These are phyloP conservation scores for Tringa solitaria DNA, from an alignment of 2,113 vertebrate genomes.

Conservation along the genomic window DNA sequence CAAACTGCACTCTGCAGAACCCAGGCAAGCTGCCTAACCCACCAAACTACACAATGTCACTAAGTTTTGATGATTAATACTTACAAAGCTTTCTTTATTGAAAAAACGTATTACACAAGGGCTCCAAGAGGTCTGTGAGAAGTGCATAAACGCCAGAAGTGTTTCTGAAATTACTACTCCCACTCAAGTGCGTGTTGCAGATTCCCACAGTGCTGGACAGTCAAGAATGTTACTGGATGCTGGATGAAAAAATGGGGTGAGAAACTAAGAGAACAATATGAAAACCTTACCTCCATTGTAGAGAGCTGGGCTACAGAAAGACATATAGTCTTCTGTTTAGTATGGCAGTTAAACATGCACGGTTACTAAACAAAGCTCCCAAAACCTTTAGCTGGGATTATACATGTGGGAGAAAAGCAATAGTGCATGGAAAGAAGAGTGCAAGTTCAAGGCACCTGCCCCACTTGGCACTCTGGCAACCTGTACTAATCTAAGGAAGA, in stretches of 20 bases:
- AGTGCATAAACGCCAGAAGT: background rate
- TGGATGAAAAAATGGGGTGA: background rate
- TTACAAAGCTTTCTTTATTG: background rate
- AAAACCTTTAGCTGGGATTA: background rate
- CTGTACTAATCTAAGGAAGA: background rate
- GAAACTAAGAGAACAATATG: background rate
- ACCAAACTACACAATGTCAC: background rate
- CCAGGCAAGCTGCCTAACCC: background rate
- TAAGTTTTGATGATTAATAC: background rate
- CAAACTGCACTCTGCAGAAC: background rate
- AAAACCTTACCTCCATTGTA: background rate
- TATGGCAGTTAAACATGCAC: background rate
- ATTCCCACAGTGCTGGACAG: background rate
- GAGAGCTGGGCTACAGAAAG: background rate
- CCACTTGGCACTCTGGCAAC: background rate
- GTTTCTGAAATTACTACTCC: background rate
- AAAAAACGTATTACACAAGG: background rate
- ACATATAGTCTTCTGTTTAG: background rate
- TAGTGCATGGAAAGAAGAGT: background rate
- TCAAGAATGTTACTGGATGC: background rate
- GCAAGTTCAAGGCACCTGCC: background rate
- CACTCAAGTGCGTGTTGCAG: background rate
- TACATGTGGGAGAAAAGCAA: background rate
- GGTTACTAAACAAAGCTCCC: background rate
- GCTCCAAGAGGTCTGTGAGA: background rate